Conservation (phyloP, 2,113 vertebrate genomes). For the Cheilinus undulatus region DNA sequence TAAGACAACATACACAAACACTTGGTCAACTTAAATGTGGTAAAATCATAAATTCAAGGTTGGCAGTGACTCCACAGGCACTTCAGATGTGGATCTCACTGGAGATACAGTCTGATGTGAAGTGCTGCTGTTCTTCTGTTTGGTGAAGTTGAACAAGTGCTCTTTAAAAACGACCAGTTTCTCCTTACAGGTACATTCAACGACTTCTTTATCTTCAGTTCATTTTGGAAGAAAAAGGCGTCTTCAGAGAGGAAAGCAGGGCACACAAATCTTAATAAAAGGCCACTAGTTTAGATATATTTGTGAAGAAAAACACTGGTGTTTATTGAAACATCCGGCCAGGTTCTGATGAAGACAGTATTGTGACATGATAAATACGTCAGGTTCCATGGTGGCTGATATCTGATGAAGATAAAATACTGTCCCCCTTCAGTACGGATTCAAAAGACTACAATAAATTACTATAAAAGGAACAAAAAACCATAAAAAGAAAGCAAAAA, state of each 20-base stretch:
- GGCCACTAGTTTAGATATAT: constrained; percentile 55
- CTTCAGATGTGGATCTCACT: constrained; percentile 42
- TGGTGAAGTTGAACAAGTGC: constrained; percentile 55
- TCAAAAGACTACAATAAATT: constrained; percentile 89
- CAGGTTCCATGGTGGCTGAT: constrained; percentile 51
- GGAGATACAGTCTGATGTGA: constrained; percentile 35
- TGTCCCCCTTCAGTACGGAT: constrained; percentile 71
- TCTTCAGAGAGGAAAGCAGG: constrained; percentile 1
- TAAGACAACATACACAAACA: constrained; percentile 37
- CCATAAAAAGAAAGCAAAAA: constrained; percentile 45
- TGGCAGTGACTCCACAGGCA: constrained; percentile 11
- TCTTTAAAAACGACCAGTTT: constrained; percentile 42
- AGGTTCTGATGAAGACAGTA: constrained; percentile 17
- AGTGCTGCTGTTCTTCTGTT: constrained; percentile 42
- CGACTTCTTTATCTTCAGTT: background rate
- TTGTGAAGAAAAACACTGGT: constrained; percentile 29
- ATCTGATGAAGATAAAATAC: constrained; percentile 71
- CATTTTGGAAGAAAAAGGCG: constrained; percentile 3
- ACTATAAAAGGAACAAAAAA: constrained; percentile 74
- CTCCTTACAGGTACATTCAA: constrained; percentile 24
- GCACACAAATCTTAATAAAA: constrained; percentile 40
- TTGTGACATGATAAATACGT: constrained; percentile 63
- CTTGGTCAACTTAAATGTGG: constrained; percentile 12
- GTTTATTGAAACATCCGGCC: constrained; percentile 60
- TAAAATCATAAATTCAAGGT: constrained; percentile 12